Conservation (phyloP, 2,888 invertebrate species). For the Callyntrura sp. region DNA sequence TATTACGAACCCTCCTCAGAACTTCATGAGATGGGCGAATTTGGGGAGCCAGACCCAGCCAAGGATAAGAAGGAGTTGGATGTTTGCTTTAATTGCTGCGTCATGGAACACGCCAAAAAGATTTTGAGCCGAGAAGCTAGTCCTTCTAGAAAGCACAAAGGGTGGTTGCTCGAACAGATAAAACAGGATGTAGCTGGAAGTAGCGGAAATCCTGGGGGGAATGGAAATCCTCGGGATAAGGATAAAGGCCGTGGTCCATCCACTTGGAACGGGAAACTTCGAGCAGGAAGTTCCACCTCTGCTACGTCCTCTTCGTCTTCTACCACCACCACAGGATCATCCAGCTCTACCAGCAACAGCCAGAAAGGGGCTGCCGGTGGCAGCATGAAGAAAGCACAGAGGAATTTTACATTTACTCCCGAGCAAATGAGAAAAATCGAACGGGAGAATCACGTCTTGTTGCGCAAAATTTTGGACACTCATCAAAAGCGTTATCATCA, state of each 20-base stretch:
- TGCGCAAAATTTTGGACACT: slow-evolving; percentile 86
- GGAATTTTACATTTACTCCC: slow-evolving; percentile 86
- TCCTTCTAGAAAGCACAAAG: slow-evolving; percentile 39
- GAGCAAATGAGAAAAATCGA: slow-evolving; percentile 86
- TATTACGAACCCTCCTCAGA: slow-evolving; percentile 4
- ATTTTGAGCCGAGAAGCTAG: slow-evolving; percentile 44
- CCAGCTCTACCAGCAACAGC: neutral
- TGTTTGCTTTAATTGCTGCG: slow-evolving; percentile 45
- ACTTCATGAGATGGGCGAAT: neutral
- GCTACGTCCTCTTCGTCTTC: slow-evolving; percentile 61
- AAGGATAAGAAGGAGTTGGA: slow-evolving; percentile 28
- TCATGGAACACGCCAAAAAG: slow-evolving; percentile 36
- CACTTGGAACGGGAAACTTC: slow-evolving; percentile 34
- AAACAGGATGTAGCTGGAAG: neutral
- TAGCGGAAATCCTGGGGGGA: too few species aligned
- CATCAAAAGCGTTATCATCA: slow-evolving; percentile 83
- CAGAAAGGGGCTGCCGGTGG: neutral
- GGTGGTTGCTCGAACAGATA: neutral
- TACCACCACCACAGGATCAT: slow-evolving; percentile 13
- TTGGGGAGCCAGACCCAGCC: slow-evolving; percentile 26
- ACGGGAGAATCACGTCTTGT: slow-evolving; percentile 86
- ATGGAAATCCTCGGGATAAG: slow-evolving; percentile 20
- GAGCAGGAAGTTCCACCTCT: slow-evolving; percentile 40
- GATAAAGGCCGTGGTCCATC: neutral
- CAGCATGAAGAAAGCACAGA: slow-evolving; percentile 71